These are phyloP conservation scores for Enteromius fasciolatus DNA, from an alignment of 2,797 vertebrate species.

Conservation along the genomic window DNA sequence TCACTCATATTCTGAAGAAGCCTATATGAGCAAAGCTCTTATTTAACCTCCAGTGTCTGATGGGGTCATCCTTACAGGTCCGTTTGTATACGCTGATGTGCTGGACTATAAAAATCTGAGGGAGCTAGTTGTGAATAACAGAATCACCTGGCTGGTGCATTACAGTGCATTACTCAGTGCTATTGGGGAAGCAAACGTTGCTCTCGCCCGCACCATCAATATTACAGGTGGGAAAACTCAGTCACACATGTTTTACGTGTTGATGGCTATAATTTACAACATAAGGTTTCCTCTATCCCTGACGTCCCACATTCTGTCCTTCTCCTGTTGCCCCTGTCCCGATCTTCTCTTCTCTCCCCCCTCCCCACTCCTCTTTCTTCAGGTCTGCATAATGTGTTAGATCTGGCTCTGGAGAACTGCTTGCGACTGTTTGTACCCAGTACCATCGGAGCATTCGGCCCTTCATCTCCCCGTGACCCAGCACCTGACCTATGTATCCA, in stretches of 20 bases:
- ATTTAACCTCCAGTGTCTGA: not conserved
- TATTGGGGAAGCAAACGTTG: constrained; percentile 79
- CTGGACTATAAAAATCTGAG: constrained; percentile 80
- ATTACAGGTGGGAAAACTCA: constrained; percentile 73
- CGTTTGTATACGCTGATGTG: constrained; percentile 81
- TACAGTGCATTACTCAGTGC: constrained; percentile 82
- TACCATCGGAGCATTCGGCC: constrained; percentile 84
- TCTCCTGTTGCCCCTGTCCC: constrained; percentile 17
- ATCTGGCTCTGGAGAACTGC: constrained; percentile 80
- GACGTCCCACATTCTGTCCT: constrained; percentile 21
- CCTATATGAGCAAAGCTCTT: not conserved
- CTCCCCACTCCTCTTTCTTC: constrained; percentile 12
- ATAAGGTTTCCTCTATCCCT: constrained; percentile 9
- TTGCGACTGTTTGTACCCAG: constrained; percentile 83
- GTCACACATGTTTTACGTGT: constrained; percentile 18
- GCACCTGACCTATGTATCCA: constrained; percentile 83
- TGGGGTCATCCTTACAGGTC: constrained; percentile 65
- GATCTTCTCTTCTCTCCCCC: constrained; percentile 6
- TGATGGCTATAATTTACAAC: constrained; percentile 30
- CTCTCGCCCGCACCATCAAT: constrained; percentile 81
- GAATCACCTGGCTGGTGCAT: constrained; percentile 80
- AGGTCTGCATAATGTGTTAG: constrained; percentile 83
- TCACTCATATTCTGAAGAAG: not conserved
- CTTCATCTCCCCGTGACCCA: constrained; percentile 81
- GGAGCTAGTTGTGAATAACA: constrained; percentile 79